phyloP scores from a whole-genome alignment of 92 coral and sea anemone species.

The Parazoanthus swiftii region DNA sequence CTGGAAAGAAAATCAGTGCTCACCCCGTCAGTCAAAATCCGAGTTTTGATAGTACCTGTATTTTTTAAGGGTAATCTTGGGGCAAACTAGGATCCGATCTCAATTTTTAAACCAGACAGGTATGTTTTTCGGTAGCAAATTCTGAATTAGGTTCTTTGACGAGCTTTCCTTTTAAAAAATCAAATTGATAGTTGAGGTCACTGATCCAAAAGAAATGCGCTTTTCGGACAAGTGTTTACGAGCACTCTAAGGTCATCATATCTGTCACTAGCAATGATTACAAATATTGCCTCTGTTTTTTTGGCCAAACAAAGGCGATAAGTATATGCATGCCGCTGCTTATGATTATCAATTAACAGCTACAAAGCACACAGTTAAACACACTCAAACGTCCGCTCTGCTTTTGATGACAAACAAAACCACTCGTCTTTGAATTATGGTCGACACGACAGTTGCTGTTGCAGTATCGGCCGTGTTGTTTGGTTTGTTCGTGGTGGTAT shows the following conservation, averaged over 20 bases:
- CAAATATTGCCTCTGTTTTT: background rate
- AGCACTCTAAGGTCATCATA: background rate
- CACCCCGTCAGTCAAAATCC: no score
- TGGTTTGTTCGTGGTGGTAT: slow-evolving; percentile 13
- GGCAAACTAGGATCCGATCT: no score
- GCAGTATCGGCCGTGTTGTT: slow-evolving; percentile 28
- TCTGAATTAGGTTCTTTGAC: no score
- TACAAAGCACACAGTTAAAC: background rate
- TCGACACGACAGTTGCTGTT: slow-evolving; percentile 18
- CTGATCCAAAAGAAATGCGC: background rate
- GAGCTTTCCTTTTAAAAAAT: no score
- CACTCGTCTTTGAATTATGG: background rate
- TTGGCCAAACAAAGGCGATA: slow-evolving; percentile 7
- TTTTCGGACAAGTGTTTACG: background rate
- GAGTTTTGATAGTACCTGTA: no score
- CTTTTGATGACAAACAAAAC: background rate
- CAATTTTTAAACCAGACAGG: no score
- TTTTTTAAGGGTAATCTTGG: no score
- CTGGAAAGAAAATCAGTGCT: no score
- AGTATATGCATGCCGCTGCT: slow-evolving; percentile 8
- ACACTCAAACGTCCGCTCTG: background rate
- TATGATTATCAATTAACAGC: background rate
- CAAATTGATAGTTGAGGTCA: no score
- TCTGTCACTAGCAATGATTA: background rate
- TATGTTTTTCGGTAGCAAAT: no score